Conservation (phyloP, 2,888 invertebrate species). For the Calephelis perditalis region DNA sequence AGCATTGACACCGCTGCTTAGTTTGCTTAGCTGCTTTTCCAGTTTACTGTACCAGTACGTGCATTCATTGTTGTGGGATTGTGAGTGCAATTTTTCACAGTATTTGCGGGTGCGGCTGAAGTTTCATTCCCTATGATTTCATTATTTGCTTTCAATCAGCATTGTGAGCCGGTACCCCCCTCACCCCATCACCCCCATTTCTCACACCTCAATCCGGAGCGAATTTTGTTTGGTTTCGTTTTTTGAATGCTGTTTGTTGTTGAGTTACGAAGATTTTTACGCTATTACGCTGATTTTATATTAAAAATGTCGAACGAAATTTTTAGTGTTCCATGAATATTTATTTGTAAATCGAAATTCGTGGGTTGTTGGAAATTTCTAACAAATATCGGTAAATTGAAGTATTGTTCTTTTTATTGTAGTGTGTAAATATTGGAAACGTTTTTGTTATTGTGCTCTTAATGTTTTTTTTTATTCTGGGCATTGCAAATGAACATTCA, state of each 20-base stretch:
- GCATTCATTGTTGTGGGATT: constrained; percentile 43
- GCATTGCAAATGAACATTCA: background rate
- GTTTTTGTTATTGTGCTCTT: background rate
- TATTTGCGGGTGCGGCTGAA: constrained; percentile 56
- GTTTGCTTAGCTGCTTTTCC: constrained; percentile 9
- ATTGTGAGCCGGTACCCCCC: constrained; percentile 58
- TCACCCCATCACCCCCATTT: constrained; percentile 33
- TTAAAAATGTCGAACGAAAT: constrained; percentile 3
- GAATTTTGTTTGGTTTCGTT: constrained; percentile 75
- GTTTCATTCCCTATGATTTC: constrained; percentile 70
- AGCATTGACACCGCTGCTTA: background rate
- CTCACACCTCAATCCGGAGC: constrained; percentile 46
- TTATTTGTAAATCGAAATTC: background rate
- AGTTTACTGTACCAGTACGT: constrained; percentile 12
- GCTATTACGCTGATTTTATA: constrained; percentile 8
- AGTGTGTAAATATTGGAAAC: background rate
- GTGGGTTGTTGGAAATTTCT: background rate
- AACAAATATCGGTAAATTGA: background rate
- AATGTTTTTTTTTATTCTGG: background rate
- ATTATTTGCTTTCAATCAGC: constrained; percentile 78
- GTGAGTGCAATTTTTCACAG: constrained; percentile 66
- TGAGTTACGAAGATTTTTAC: constrained; percentile 57
- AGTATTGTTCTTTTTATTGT: constrained; percentile 4
- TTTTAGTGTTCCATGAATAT: constrained; percentile 12
- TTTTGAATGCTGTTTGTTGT: constrained; percentile 69